These are phyloP conservation scores for Dasysyrphus albostriatus DNA, from an alignment of 2,888 invertebrate species.

Conservation along the genomic window DNA sequence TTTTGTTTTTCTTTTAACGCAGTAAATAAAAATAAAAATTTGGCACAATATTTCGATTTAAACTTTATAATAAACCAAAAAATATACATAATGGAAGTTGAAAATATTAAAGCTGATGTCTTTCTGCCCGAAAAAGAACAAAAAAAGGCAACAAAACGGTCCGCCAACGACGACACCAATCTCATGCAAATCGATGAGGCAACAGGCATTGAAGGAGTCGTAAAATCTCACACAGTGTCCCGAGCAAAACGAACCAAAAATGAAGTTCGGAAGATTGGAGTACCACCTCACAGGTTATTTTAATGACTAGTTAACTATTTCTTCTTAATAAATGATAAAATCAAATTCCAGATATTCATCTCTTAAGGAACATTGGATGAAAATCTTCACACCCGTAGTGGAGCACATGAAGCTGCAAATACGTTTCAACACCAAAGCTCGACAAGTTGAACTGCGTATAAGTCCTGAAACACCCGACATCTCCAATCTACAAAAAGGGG, in stretches of 20 bases:
- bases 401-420: constrained; percentile 97
- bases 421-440: constrained; percentile 95
- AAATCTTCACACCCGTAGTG: constrained; percentile 97
- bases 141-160: constrained; percentile 80
- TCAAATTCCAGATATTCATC: constrained; percentile 90
- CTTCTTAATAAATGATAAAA: background rate
- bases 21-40: too few species aligned
- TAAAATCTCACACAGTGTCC: constrained; percentile 82
- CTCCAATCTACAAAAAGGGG: constrained; percentile 96
- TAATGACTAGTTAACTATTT: background rate
- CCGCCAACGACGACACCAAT: constrained; percentile 83
- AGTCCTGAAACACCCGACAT: constrained; percentile 88
- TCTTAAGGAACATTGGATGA: constrained; percentile 97
- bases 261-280: constrained; percentile 90
- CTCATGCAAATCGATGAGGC: constrained; percentile 89
- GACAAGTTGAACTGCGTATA: constrained; percentile 86
- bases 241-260: constrained; percentile 85
- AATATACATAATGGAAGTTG: constrained; percentile 78
- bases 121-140: constrained; percentile 77
- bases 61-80: background rate
- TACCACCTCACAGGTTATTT: constrained; percentile 92
- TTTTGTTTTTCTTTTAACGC: constrained; percentile 44
- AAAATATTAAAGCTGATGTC: constrained; percentile 81
- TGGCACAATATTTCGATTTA: too few species aligned
- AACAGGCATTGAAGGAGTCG: constrained; percentile 87